phyloP scores from a whole-genome alignment of 2,113 vertebrate genomes.

The Puffinus mauretanicus region DNA sequence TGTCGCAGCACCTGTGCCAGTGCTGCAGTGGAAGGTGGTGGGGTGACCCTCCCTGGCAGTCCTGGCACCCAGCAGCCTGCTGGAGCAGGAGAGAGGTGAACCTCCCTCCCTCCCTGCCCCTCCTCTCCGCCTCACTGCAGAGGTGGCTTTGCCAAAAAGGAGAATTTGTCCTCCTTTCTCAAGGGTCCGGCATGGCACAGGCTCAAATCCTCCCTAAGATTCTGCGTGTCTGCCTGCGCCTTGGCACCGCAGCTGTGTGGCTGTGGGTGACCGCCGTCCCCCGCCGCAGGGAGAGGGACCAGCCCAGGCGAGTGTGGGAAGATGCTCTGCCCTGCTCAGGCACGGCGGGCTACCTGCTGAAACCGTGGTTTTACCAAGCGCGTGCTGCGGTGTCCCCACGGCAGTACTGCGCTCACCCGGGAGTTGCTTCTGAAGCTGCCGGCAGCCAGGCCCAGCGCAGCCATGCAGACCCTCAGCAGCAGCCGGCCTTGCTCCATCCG shows the following conservation, averaged over 20 bases:
- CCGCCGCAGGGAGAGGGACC: background rate
- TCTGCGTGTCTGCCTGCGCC: background rate
- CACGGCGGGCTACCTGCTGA: background rate
- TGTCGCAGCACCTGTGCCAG: background rate
- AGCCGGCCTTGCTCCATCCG: background rate
- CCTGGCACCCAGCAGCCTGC: background rate
- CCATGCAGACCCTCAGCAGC: background rate
- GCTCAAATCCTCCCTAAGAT: background rate
- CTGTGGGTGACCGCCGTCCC: background rate
- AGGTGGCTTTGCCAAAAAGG: background rate
- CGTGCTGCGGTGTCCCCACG: background rate
- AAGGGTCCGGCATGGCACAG: background rate
- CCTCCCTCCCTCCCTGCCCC: background rate
- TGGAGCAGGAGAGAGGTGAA: background rate
- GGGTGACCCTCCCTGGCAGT: background rate
- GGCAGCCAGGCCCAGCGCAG: background rate
- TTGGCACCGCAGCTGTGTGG: background rate
- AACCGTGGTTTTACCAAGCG: background rate
- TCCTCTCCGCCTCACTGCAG: background rate
- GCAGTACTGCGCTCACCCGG: background rate
- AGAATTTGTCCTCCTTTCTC: background rate
- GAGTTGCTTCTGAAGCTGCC: background rate
- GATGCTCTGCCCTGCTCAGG: background rate
- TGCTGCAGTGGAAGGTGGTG: background rate
- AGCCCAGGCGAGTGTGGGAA: background rate